A percentile compares a stretch with the other conserved stretches of the same genome.
These are phyloP conservation scores for Erethizon dorsatum DNA, from an alignment of 2,797 vertebrate species.

Conservation along the genomic window DNA sequence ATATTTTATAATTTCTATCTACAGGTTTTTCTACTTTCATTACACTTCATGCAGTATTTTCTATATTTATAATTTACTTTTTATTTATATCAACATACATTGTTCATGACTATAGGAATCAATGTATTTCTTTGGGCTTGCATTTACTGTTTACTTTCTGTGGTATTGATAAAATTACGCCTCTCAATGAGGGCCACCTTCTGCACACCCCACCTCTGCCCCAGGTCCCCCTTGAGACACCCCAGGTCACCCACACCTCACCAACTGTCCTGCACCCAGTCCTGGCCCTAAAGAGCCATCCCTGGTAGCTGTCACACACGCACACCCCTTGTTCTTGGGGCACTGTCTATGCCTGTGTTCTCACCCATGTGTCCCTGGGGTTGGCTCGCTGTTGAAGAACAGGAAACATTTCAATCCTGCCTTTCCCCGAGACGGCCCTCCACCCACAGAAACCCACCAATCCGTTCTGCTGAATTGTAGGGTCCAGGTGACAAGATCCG, in stretches of 20 bases:
- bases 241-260: rapidly evolving
- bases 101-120: neutral
- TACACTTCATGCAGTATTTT: neutral
- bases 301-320: rapidly evolving
- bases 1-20: rapidly evolving
- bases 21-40: neutral
- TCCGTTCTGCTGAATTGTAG: too few relatives aligned
- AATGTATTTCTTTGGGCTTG: neutral
- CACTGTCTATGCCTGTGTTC: neutral
- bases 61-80: neutral
- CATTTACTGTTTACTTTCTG: neutral
- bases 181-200: neutral
- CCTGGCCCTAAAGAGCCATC: too few relatives aligned
- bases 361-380: too few relatives aligned
- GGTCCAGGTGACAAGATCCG: neutral
- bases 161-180: rapidly evolving
- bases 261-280: rapidly evolving
- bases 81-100: neutral
- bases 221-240: neutral
- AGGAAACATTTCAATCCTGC: neutral
- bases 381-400: neutral
- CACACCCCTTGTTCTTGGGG: rapidly evolving
- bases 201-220: neutral
- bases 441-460: rapidly evolving
- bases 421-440: neutral